Evolutionary conservation across 2,888 invertebrate genomes (phyloP).

Genomic region (Aporophyla lueneburgensis): DNA sequence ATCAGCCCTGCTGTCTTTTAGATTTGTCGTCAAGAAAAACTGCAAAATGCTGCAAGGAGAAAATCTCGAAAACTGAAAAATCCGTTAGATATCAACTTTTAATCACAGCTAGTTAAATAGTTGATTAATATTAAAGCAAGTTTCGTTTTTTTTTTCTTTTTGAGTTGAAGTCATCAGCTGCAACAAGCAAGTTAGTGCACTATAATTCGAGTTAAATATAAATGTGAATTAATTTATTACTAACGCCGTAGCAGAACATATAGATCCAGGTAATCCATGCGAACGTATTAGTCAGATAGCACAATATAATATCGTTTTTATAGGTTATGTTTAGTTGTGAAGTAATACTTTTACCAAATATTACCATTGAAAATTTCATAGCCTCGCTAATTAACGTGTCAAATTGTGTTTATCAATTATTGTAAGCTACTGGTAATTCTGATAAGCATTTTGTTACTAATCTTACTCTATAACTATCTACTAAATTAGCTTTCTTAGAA

Average conservation of each 20-base stretch:
- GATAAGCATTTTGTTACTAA: conserved; percentile 5
- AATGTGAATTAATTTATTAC: not conserved
- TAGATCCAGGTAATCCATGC: not conserved
- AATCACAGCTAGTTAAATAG: not conserved
- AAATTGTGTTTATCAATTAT: conserved; percentile 3
- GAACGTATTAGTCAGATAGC: not conserved
- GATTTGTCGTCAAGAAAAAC: conserved; percentile 13
- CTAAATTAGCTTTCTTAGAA: not conserved
- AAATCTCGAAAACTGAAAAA: conserved; percentile 22
- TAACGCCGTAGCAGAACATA: not conserved
- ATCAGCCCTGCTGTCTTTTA: conserved; percentile 9
- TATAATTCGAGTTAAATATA: conserved; percentile 6
- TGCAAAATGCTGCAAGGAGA: conserved; percentile 27
- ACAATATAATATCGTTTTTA: not conserved
- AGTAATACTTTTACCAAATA: not conserved
- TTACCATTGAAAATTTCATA: not conserved
- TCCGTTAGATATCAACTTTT: conserved; percentile 9
- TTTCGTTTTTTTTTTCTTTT: not conserved
- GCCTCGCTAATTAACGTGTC: not conserved
- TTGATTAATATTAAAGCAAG: not conserved
- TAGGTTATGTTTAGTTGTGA: conserved; percentile 46
- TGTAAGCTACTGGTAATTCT: not conserved
- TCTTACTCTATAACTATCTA: not conserved
- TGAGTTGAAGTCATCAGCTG: conserved; percentile 27
- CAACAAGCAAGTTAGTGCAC: conserved; percentile 18